Evolutionary conservation across 2,888 invertebrate genomes (phyloP).

Genomic region (Acleris emargana): DNA sequence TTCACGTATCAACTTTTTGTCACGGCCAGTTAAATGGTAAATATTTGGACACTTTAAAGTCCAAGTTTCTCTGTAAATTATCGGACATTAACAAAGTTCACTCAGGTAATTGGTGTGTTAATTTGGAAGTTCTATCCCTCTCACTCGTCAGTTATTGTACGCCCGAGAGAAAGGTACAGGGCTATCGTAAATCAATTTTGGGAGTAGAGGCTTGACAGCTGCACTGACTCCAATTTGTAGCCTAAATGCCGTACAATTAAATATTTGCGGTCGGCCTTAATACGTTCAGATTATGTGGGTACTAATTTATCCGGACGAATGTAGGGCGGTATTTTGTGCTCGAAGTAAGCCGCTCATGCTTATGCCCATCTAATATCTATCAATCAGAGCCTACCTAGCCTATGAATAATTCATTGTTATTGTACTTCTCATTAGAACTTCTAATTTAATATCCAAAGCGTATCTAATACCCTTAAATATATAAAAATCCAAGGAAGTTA

Average conservation of each 20-base stretch:
- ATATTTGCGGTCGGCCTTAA: conserved; percentile 45
- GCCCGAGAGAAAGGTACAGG: no score
- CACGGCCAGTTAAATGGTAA: neutral
- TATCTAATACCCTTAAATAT: conserved; percentile 51
- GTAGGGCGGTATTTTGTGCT: conserved; percentile 32
- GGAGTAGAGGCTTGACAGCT: conserved; percentile 36
- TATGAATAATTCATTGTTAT: conserved; percentile 62
- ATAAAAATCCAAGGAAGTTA: conserved; percentile 27
- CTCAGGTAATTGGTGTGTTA: neutral
- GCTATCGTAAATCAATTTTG: neutral
- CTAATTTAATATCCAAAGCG: conserved; percentile 61
- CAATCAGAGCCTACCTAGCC: conserved; percentile 54
- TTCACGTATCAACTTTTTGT: conserved; percentile 5
- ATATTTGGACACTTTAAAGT: conserved; percentile 1
- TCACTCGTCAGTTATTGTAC: no score
- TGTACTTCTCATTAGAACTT: conserved; percentile 51
- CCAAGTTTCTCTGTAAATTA: conserved; percentile 18
- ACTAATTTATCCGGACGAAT: conserved; percentile 26
- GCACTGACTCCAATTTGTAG: conserved; percentile 56
- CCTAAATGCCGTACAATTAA: conserved; percentile 49
- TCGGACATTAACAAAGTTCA: conserved; percentile 27
- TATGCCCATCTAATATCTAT: conserved; percentile 47
- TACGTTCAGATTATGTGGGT: conserved; percentile 28
- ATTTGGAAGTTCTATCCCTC: neutral
- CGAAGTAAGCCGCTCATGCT: conserved; percentile 29